A percentile compares a stretch with the other conserved stretches of the same genome.
phyloP scores from a whole-genome alignment of 2,113 vertebrate genomes.

The Scolopax mira region DNA sequence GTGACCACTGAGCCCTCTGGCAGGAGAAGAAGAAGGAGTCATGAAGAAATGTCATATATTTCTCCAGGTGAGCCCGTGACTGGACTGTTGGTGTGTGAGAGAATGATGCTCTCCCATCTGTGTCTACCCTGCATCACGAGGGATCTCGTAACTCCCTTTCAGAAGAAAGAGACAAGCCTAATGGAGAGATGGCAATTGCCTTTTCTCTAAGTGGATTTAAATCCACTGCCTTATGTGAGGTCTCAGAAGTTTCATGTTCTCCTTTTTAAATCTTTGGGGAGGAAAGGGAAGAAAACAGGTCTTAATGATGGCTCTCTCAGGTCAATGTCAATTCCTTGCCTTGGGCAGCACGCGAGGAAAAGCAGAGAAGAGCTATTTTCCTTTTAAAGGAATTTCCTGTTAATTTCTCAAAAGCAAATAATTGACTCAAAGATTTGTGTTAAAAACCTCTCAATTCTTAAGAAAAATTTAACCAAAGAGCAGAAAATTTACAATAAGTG shows the following conservation, averaged over 20 bases:
- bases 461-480: neutral
- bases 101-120: accelerated
- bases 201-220: neutral
- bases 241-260: neutral
- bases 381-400: neutral
- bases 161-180: neutral
- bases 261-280: neutral
- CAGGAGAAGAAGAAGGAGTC: neutral
- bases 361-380: neutral
- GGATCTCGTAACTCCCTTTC: neutral
- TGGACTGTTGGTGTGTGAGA: neutral
- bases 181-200: neutral
- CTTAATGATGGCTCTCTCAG: neutral
- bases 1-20: neutral
- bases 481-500: neutral
- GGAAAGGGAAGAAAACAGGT: neutral
- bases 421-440: neutral
- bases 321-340: neutral
- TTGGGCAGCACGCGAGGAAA: neutral
- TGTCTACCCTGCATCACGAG: neutral
- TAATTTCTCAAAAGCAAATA: neutral
- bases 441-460: neutral
- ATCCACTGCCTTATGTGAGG: neutral
- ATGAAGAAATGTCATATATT: neutral
- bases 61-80: neutral